Conservation (phyloP, 2,113 vertebrate genomes). For the Sinosuthora webbiana region DNA sequence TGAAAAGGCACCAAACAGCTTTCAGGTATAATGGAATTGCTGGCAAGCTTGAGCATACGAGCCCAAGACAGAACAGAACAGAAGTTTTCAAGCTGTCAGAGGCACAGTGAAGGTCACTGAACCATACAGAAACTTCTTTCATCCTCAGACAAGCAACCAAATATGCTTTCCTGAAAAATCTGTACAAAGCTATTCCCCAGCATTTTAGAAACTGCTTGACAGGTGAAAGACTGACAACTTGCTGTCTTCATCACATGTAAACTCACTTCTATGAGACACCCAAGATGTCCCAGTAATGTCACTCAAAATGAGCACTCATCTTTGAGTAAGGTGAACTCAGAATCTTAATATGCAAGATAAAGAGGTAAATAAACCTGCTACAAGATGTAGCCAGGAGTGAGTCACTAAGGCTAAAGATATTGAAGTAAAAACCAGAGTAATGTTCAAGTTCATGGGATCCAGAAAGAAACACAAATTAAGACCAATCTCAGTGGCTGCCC, state of each 20-base stretch:
- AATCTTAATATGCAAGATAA: not conserved
- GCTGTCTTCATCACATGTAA: not conserved
- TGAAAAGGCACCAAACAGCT: constrained; percentile 3
- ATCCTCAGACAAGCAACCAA: not conserved
- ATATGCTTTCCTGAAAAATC: not conserved
- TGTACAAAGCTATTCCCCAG: not conserved
- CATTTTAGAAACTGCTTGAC: not conserved
- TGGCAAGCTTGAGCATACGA: not conserved
- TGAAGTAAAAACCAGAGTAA: not conserved
- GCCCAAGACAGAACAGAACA: not conserved
- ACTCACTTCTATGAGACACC: not conserved
- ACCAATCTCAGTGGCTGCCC: not conserved
- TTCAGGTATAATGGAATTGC: not conserved
- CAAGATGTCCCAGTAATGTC: not conserved
- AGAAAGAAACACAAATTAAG: not conserved
- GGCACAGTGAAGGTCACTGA: not conserved
- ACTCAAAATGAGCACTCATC: not conserved
- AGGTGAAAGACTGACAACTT: not conserved
- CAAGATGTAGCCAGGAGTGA: not conserved
- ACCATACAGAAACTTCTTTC: not conserved
- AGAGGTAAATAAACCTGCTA: constrained; percentile 6
- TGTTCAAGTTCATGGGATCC: not conserved
- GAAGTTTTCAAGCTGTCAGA: not conserved
- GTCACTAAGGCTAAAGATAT: not conserved
- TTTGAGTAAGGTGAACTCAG: not conserved